Base-by-base conservation (phyloP, 1,140 invertebrate genomes). In the Bombus terrestris region DNA sequence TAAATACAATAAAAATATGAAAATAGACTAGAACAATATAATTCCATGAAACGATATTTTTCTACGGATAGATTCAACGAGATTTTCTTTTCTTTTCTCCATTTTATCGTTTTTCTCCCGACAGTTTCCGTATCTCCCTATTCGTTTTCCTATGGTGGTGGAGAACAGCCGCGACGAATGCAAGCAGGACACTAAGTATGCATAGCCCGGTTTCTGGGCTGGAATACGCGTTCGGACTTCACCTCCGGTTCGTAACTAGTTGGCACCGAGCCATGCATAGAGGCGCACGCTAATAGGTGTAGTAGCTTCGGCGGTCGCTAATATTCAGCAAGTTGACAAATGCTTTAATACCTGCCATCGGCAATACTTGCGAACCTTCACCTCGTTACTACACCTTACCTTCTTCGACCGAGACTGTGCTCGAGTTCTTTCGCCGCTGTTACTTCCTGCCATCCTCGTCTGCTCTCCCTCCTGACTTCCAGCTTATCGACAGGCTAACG, bases 321-420 rank as follows among this genome's bases (percentile, higher is more conserved):
- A 94, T 92, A 93, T 92, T 93, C 92, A 87, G 90, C 75, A 79
- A 81, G 86, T 90, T 93, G 93, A 94, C 92, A 94, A 94, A 94
- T 94, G 93, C 92, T 91, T 92, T 93, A 94, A 94, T 93, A 93
- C 93, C 93, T 93, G 93, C 91, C 93, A 92, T 91, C 89, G 90
- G 72, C 92, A 93, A 92, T 92, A 90, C 85, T 88, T 76, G 83
- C 83, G 69, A 62, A 68, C 79, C 84, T 69, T 74, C 68, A 47
- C 37, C 77, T 82, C 82, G 79, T 74, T 85, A 85, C 84, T 64
- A 83, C 22, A 80, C 86, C 78, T 74, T 79, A 59, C 41, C 69
- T 80, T 62, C 76, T 74, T 83, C 78, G 66, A 68, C 25, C 71
- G 1, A 28, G 28, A 41, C n/a, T 47, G 35, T 82, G 76, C 81